Base-by-base conservation (phyloP, 2,888 invertebrate genomes). In the Desoria tigrina region DNA sequence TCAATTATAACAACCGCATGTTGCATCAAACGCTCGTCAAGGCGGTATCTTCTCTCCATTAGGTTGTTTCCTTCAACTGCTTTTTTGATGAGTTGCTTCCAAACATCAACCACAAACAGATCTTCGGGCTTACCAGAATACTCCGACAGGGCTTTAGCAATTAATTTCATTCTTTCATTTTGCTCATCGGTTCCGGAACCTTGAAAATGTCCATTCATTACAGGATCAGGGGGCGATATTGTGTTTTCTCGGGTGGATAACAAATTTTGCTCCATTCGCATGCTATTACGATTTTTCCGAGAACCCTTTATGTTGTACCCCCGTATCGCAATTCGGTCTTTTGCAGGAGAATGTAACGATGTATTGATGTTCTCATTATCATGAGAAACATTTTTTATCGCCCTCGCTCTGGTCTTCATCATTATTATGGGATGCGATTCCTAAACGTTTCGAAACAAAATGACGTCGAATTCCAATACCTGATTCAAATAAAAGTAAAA, bases 101-200 rank as follows among this genome's bases (percentile, higher is more conserved):
- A 65, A 6, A n/a, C 27, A 21, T 50, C 50, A 23, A 21, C 6
- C 2, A 50, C 23, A 32, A 65, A 65, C 6, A 65, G 32, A 1
- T 60, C 26, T n/a, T 45, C 16, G 7, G 54, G 45, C 11, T 56
- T 42, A 24, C 32, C 61, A 45, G 26, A 14, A 56, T 57, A 65
- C 0, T 28, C 16, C 1, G 49, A 9, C 21, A 65, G 14, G 24
- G 32, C 21, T 9, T 26, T 55, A 3, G 55, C 18, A 14, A 55
- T 55, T 9, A 55, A 32, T 16, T 9, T 9, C 32, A 55, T 32
- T 32, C 55, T 27, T 6, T 27, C 24, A 1, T 45, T 26, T 24
- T 59, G 28, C 24, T 64, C 42, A n/a, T 50, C 50, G 11, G 18
- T 16, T 11, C 7, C 28, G 16, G 32, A 18, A 1, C 16, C 54